Evolutionary conservation across 2,888 invertebrate species (phyloP), one percentile per base, ranked within the genome.

Genomic region (Octonoba sinensis): DNA sequence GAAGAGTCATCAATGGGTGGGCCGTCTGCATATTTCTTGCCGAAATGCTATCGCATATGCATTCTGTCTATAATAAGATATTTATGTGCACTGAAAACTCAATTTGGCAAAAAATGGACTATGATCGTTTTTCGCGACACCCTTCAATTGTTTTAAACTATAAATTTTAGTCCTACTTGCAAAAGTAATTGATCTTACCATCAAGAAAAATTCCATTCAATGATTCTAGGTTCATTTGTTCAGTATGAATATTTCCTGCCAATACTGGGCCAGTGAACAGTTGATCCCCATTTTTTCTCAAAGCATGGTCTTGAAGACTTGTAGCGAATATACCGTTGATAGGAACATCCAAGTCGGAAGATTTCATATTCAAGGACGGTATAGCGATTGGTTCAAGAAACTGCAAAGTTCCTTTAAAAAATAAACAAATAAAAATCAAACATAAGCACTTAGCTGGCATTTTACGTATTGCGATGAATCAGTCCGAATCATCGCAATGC

Each of bases 301-400:
- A 46, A 15, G 74, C 75, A 46, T 47, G 59, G 0, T 70, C 22
- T 1, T 49, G 4, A n/a, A 82, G 59, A 46, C 70, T 82, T 4
- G 81, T 69, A 0, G 70, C 20, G 0, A n/a, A 22, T 2, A 75
- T 15, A 8, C 65, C 81, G 51, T 82, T 82, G 16, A 82, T 54
- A 2, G 24, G 16, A 15, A 75, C 24, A 47, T 82, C 81, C 16
- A n/a, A 8, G 27, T 18, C n/a, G 4, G 59, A 57, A 6, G 70
- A 70, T 15, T 66, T 44, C 65, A 82, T 20, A 22, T 27, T 70
- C 20, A 82, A 20, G 3, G 71, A 74, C 22, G 81, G 75, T 20
- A 75, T 44, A 16, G 12, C 22, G 0, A 82, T n/a, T 11, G 46
- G 11, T 27, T 51, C 65, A 6, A 6, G 4, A 36, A 82, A 82